Conservation (phyloP, 2,113 vertebrate species). For the Apodemus sylvaticus region DNA sequence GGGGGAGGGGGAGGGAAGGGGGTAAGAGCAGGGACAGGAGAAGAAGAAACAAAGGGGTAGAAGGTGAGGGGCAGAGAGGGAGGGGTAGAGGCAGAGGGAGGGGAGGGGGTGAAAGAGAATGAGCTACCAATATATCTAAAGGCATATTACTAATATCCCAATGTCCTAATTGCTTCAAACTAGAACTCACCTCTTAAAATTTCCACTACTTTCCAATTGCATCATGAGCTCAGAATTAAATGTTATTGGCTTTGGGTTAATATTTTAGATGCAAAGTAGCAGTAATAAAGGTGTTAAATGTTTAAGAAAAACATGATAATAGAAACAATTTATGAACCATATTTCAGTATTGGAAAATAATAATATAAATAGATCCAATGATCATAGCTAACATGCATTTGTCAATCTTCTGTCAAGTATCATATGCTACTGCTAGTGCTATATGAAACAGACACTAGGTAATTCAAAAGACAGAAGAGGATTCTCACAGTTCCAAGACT, state of each 20-base stretch:
- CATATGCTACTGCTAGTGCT: background rate
- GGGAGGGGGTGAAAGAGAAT: too few species aligned
- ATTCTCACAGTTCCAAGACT: background rate
- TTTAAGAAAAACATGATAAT: background rate
- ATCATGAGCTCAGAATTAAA: background rate
- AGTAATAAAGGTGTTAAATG: too few species aligned
- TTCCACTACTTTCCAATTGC: background rate
- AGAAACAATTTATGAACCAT: background rate
- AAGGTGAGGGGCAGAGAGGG: too few species aligned
- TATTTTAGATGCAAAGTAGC: background rate
- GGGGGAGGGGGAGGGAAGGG: too few species aligned
- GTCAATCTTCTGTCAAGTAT: background rate
- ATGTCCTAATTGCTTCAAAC: background rate
- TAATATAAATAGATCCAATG: background rate
- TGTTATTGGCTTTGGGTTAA: too few species aligned
- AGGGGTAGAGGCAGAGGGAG: too few species aligned
- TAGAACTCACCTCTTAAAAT: background rate
- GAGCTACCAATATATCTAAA: background rate
- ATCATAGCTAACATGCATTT: background rate
- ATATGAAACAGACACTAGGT: fast-evolving
- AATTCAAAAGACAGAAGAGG: background rate
- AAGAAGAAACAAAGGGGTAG: too few species aligned
- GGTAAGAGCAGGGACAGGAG: too few species aligned
- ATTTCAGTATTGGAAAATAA: background rate
- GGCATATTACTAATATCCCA: too few species aligned